Evolutionary conservation across 2,888 invertebrate genomes (phyloP), one percentile per base, ranked within the genome.

Genomic region (Dastarcus helophoroides): DNA sequence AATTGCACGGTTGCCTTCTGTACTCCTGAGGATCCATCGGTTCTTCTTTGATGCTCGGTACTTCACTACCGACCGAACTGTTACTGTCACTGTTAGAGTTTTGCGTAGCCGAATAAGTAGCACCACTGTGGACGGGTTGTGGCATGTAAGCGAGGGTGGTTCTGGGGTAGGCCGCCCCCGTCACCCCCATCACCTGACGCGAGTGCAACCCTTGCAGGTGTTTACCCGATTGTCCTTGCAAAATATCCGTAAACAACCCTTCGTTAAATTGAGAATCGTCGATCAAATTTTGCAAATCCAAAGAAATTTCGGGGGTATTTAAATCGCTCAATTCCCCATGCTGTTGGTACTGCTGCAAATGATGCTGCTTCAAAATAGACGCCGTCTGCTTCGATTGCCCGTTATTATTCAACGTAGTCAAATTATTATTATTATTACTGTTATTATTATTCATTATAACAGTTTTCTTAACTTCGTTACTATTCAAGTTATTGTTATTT

Each of bases 271-370:
- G 86, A 15, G 71, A 68, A 60, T 90, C 90, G 64, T 90, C 89
- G 54, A 93, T 90, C 50, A 93, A 72, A 60, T 86, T 83, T 56
- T 91, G 89, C 43, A 93, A 68, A 55, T 93, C 91, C 53, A 93
- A 68, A 42, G 88, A 86, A 58, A 91, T 88, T 64, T 93, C 93
- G 44, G 89, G 86, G 35, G 84, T 83, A 60, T 88, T 89, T 51
- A 93, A 72, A 59, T 90, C 90, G 56, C 84, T 82, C 38, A 90
- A 65, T 54, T 90, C 88, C 23, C 70, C 71, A 36, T 69, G 68
- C 13, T 65, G 63, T 37, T 80, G 79, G 35, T 83, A 81, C 38
- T 79, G 76, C 36, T 81, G 72, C 48, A 78, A 67, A 50, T 82
- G 67, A 50, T 73, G 75, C 46, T 79, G 78, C 41, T 78, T 74